Percentiles rank a stretch among this genome's conserved stretches.
Evolutionary conservation across 2,113 vertebrate genomes (phyloP).

Genomic region (Lasiurus cinereus): DNA sequence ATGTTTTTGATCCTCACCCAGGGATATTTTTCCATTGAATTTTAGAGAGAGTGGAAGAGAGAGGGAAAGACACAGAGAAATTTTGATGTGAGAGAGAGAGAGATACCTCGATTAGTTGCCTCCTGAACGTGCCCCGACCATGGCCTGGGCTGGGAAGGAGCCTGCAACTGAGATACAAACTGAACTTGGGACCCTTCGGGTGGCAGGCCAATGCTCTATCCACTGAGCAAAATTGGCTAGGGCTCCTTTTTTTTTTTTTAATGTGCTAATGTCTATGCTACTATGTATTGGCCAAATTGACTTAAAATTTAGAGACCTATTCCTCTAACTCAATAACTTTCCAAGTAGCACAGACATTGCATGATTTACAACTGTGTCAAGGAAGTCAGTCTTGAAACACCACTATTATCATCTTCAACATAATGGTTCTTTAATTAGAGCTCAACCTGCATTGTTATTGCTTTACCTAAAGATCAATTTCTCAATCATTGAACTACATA

Average conservation of each 20-base stretch:
- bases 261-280: background rate
- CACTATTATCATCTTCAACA: background rate
- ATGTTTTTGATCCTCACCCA: background rate
- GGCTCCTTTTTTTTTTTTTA: background rate
- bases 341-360: background rate
- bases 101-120: too few species aligned
- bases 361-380: slow-evolving; percentile 17
- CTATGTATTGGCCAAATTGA: background rate
- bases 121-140: too few species aligned
- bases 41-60: too few species aligned
- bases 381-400: slow-evolving; percentile 25
- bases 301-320: background rate
- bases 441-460: background rate
- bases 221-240: too few species aligned
- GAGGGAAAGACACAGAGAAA: too few species aligned
- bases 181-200: too few species aligned
- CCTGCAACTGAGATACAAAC: too few species aligned
- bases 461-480: slow-evolving; percentile 62
- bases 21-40: too few species aligned
- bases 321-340: slow-evolving; percentile 28
- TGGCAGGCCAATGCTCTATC: too few species aligned
- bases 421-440: slow-evolving; percentile 35
- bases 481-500: slow-evolving; percentile 30
- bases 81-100: background rate
- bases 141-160: too few species aligned